Conservation (phyloP, 2,113 vertebrate species). For the Rhinolophus sinicus region DNA sequence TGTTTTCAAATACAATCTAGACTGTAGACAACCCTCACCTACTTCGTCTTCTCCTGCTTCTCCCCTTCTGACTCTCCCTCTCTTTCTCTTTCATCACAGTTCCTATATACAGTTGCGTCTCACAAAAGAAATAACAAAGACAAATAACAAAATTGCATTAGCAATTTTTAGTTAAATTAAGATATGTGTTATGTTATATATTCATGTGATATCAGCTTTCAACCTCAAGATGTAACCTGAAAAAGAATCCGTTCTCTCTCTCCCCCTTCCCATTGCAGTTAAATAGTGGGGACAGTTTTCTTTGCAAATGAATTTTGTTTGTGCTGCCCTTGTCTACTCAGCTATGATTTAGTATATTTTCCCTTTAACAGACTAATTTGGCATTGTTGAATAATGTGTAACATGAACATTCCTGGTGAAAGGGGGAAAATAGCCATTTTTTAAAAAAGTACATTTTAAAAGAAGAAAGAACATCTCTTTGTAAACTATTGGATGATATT, state of each 20-base stretch:
- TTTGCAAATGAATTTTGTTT: not conserved
- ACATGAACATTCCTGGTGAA: not conserved
- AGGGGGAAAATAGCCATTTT: not conserved
- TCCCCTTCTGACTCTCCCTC: no score
- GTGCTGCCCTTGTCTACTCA: not conserved
- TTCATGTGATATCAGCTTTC: not conserved
- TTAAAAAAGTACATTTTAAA: not conserved
- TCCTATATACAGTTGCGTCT: not conserved
- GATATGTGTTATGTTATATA: not conserved
- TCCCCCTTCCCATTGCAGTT: not conserved
- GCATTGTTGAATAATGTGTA: not conserved
- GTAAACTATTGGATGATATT: not conserved
- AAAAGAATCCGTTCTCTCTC: not conserved
- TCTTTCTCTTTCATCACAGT: no score
- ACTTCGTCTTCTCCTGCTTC: not conserved
- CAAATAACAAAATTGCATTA: not conserved
- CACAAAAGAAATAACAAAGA: not conserved
- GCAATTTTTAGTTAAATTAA: not conserved
- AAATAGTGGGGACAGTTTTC: not conserved
- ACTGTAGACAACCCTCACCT: fast-evolving
- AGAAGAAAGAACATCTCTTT: not conserved
- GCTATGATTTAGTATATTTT: not conserved
- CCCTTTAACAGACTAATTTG: slow-evolving; percentile 1
- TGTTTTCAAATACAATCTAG: not conserved
- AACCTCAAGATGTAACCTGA: not conserved